Evolutionary conservation across 2,113 vertebrate species (phyloP).

Genomic region (Nyctibius bracteatus): DNA sequence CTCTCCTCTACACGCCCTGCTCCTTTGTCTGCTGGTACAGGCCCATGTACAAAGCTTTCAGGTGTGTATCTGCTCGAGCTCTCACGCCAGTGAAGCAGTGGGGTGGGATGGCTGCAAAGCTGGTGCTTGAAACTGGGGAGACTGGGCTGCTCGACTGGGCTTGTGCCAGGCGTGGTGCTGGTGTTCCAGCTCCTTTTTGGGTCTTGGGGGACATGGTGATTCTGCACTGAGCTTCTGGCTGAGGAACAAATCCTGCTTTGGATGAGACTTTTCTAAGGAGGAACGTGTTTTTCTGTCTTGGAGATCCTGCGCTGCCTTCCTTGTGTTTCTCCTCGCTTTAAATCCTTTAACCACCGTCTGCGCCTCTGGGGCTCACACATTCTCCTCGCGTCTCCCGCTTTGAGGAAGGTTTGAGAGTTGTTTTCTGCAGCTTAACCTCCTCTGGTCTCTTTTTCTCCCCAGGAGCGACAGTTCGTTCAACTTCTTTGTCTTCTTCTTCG

Average conservation of each 20-base stretch:
- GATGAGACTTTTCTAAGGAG: too few relatives aligned
- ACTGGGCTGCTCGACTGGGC: fast-evolving
- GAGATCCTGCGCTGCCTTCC: neutral
- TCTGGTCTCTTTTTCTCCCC: neutral
- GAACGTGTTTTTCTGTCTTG: neutral
- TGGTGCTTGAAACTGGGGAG: neutral
- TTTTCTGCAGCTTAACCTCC: neutral
- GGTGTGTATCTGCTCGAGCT: conserved; percentile 63
- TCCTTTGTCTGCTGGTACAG: conserved; percentile 97
- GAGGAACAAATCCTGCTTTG: neutral
- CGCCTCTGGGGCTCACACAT: too few relatives aligned
- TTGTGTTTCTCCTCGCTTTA: neutral
- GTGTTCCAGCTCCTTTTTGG: neutral
- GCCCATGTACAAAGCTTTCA: conserved; percentile 96
- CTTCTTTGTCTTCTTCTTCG: conserved; percentile 96
- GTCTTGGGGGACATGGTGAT: neutral
- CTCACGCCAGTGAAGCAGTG: too few relatives aligned
- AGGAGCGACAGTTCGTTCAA: conserved; percentile 99
- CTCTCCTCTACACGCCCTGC: conserved; percentile 90
- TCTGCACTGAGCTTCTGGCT: neutral
- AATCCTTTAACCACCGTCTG: neutral
- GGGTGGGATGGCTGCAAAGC: neutral
- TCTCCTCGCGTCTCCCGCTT: fast-evolving
- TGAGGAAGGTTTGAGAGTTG: neutral
- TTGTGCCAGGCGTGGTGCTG: fast-evolving